Evolutionary conservation across 1,140 invertebrate species (phyloP), one percentile per base, ranked within the genome.

Genomic region (Sycophila sp.): DNA sequence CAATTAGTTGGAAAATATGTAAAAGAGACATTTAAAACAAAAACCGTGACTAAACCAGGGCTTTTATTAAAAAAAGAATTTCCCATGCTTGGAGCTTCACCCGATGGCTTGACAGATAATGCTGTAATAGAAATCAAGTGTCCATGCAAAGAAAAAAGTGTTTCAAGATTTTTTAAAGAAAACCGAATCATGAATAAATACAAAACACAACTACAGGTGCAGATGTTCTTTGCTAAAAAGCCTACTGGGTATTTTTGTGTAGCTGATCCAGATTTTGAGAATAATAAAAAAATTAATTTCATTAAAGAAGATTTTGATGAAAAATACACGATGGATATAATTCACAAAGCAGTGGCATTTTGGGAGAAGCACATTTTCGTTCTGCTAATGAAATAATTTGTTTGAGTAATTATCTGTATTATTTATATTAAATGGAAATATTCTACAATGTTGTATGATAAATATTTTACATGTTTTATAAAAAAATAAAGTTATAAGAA

Each of bases 121-220:
- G 83, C 79, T 64, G 81, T 88, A 26, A 78, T 87, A 3, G 87
- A 88, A 79, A 81, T 87, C 42, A 87, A 88, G 71, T 82, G 85
- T 59, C 86, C 85, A 6, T 75, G 73, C 55, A 82, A 76, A 11
- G 77, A 83, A 40, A 83, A 85, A 67, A 82, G 81, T 53, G 78
- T 85, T 40, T 76, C 79, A 49, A 81, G 80, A 38, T 87, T 86
- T 70, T 72, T 83, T 10, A 76, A 75, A 1, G 68, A 80, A 4
- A 76, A 81, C 36, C 77, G 82, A 22, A 81, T 87, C 22, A 76
- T 73, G 2, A 76, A 77, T 0, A 87, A 85, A 67, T 86, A 82
- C 53, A 81, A 82, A 76, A 84, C 84, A 11, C 85, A 87, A 67
- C 82, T 87, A 38, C 85, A 87, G 70, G 74, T 87, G n/a, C 86